Percentiles rank a stretch among this genome's conserved stretches.
These are phyloP conservation scores for Emydocephalus ijimae DNA, from an alignment of 2,113 vertebrate species.

Conservation along the genomic window DNA sequence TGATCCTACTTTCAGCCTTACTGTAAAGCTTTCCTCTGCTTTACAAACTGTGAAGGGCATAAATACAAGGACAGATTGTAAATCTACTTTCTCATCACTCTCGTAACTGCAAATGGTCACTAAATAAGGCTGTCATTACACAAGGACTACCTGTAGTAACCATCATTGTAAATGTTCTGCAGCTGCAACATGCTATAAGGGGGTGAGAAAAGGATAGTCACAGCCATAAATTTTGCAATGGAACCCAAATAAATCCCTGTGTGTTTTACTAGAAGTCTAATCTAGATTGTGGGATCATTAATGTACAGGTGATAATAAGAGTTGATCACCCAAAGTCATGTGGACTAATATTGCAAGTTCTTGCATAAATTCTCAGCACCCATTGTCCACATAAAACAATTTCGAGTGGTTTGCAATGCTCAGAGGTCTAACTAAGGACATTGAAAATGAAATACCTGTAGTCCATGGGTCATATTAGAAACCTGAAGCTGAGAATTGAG, in stretches of 20 bases:
- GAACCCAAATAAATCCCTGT: not conserved
- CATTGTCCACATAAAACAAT: not conserved
- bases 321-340: not conserved
- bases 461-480: slow-evolving; percentile 8
- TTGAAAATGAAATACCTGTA: slow-evolving; percentile 1
- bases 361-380: not conserved
- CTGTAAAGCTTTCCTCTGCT: not conserved
- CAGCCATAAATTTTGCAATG: not conserved
- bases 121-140: not conserved
- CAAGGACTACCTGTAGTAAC: not conserved
- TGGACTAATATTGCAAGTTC: not conserved
- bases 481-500: not conserved
- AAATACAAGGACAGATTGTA: not conserved
- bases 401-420: not conserved
- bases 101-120: not conserved
- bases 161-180: not conserved
- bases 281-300: not conserved
- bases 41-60: not conserved
- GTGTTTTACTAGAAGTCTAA: not conserved
- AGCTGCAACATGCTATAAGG: not conserved
- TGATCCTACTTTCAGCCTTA: not conserved
- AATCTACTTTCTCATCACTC: not conserved
- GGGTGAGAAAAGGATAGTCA: not conserved
- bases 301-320: not conserved
- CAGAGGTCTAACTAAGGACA: not conserved